Base-by-base conservation (phyloP, 2,888 invertebrate species). In the Cancer borealis region DNA sequence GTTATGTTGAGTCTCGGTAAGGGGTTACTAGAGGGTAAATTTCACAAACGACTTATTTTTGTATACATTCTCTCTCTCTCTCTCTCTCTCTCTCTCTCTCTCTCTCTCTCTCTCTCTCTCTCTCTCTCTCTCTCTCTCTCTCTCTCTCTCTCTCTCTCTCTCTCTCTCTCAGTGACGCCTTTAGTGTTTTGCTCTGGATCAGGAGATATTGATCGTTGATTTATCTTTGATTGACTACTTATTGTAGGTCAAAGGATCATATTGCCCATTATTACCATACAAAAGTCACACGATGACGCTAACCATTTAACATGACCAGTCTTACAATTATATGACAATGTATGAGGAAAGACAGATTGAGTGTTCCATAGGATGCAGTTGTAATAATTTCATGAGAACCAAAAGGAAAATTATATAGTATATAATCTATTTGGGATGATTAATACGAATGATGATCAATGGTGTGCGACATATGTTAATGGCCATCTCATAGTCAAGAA, bases 91-190 rank as follows among this genome's bases (percentile, higher is more conserved):
- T 66, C 66, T 66, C 66, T 66, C 66, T 66, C 66, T 66, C 66
- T 66, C 66, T 66, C 66, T 73, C 73, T 73, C 73, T 73, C 73
- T 73, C 73, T 73, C 73, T 73, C 73, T 73, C 73, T 73, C 73
- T 73, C 73, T 73, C 73, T 73, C 73, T 73, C 73, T 73, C 73
- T 73, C 73, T 73, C 73, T 73, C 73, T 73, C 73, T 73, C 73
- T 73, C 73, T 73, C 73, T 73, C 73, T 73, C 73, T 73, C 73
- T 73, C 26, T 66, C 17, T 66, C 17, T 66, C 17, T 66, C 17
- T 66, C 17, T 66, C 17, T 66, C 17, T 66, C 17, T 66, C 17
- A 17, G 17, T 79, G 26, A 60, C 60, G 21, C 60, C 60, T 60
- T 0, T 60, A 60, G 60, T 60, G 17, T 21, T 21, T 5, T 60